Conservation (phyloP, 2,797 vertebrate species). For the Heliangelus exortis region DNA sequence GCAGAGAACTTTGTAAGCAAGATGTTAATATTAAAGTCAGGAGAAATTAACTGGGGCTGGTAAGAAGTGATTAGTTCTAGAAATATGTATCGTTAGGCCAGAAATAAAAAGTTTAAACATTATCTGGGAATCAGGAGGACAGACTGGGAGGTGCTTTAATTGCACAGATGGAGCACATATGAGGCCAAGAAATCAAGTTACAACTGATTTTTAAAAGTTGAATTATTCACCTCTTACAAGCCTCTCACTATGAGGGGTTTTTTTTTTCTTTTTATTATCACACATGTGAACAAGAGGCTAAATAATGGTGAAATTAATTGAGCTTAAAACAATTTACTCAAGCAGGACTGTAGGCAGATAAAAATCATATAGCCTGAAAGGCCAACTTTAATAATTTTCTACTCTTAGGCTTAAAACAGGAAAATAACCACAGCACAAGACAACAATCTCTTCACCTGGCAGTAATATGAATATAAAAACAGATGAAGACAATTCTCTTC, state of each 20-base stretch:
- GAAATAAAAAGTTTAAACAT: conserved; percentile 10
- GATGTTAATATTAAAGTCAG: not conserved
- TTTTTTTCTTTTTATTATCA: conserved; percentile 9
- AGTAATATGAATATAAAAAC: not conserved
- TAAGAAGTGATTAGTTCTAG: not conserved
- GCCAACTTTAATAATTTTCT: conserved; percentile 17
- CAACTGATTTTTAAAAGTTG: conserved; percentile 25
- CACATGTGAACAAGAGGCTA: conserved; percentile 37
- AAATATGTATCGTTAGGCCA: conserved; percentile 15
- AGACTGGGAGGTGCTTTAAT: conserved; percentile 53
- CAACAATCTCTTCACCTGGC: conserved; percentile 60
- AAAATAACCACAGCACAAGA: conserved; percentile 42
- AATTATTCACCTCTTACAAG: conserved; percentile 21
- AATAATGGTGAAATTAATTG: conserved; percentile 47
- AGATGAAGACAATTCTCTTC: not conserved
- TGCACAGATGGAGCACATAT: conserved; percentile 35
- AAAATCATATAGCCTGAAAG: conserved; percentile 49
- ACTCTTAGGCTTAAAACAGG: not conserved
- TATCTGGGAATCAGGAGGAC: conserved; percentile 48
- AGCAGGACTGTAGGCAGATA: conserved; percentile 23
- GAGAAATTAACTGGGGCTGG: not conserved
- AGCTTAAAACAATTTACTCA: conserved; percentile 44
- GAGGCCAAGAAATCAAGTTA: conserved; percentile 58
- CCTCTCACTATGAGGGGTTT: not conserved
- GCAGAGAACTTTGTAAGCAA: not conserved